These are phyloP conservation scores for Synanthedon myopaeformis DNA, from an alignment of 2,888 invertebrate genomes.

Conservation along the genomic window DNA sequence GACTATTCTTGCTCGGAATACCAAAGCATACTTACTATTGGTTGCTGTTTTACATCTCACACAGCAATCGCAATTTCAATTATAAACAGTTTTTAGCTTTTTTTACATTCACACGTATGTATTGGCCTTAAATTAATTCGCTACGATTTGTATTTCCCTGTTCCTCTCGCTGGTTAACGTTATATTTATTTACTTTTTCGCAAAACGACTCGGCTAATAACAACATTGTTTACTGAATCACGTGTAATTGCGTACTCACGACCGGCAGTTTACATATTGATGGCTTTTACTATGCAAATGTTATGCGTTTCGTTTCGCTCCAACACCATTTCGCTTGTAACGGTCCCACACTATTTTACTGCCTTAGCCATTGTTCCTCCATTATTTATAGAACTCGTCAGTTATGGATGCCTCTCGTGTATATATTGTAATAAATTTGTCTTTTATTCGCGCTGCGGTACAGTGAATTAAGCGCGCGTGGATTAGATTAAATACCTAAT, in stretches of 20 bases:
- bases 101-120: no score
- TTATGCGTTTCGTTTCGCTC: not conserved
- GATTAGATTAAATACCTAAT: no score
- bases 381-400: conserved; percentile 4
- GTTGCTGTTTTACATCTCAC: no score
- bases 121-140: no score
- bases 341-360: conserved; percentile 2
- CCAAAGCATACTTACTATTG: no score
- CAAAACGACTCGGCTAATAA: not conserved
- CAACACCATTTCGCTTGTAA: not conserved
- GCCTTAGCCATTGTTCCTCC: conserved; percentile 1
- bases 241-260: not conserved
- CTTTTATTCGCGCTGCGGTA: no score
- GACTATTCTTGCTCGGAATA: no score
- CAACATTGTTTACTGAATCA: not conserved
- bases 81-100: no score
- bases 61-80: no score
- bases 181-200: not conserved
- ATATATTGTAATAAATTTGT: no score
- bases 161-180: not conserved
- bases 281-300: not conserved
- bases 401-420: no score
- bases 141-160: not conserved
- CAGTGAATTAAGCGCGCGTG: no score
- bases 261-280: not conserved